Base-by-base conservation (phyloP, 1,140 invertebrate genomes). In the Drosophila asahinai region DNA sequence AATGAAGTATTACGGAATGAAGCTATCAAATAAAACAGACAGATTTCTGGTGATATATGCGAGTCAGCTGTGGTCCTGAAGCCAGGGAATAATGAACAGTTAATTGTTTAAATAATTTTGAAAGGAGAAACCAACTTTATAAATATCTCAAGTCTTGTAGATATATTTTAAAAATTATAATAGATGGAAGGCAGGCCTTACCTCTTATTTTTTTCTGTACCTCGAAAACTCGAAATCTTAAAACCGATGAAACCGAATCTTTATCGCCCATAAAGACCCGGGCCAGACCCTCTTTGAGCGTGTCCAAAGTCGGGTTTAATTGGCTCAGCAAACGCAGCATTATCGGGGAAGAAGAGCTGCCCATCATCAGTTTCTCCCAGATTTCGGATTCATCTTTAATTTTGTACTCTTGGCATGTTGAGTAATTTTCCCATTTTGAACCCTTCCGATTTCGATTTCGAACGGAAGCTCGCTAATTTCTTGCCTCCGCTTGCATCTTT, bases 261-360 rank as follows among this genome's bases (percentile, higher is more conserved):
- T 78, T 78, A 78, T 78, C 64, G 64, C 49, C 64, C 65, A 70
- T 81, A 81, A 83, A 79, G 22, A 48, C 51, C 48, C 58, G 25
- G 15, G 15, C 17, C 14, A 83, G 49, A 58, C 30, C 48, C 40
- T 51, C 47, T 33, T 48, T 52, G 62, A 90, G 86, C 86, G 86
- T 91, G 86, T 89, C 81, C 64, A 82, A 90, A 89, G 81, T 89
- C 86, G 80, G 79, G 51, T 86, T 90, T 89, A 89, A 89, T 89
- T 89, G 61, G 74, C 86, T 49, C 38, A 17, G 27, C 59, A 72
- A 77, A 72, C 76, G 76, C 76, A 51, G 54, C 17, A 70, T 43
- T 68, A 59, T 66, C 72, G 30, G 22, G 22, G 25, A 17, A 36
- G 33, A 22, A 36, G 33, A 22, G 12, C 52, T 19, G 47, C 63